phyloP scores from a whole-genome alignment of 2,797 vertebrate genomes.

The Notamacropus eugenii region DNA sequence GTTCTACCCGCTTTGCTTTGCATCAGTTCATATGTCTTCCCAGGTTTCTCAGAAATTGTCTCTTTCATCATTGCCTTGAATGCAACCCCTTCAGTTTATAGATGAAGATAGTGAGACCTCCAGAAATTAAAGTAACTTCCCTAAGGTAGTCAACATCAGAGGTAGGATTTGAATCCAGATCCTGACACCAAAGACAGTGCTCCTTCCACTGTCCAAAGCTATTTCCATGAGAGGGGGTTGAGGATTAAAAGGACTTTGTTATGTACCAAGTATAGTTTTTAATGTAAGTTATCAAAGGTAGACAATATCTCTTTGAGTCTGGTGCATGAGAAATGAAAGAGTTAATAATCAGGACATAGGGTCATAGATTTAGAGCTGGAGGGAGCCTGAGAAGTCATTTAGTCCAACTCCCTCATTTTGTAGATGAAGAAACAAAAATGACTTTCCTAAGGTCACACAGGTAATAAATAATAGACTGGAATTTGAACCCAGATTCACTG shows the following conservation, averaged over 20 bases:
- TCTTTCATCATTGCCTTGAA: background rate
- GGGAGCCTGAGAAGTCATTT: background rate
- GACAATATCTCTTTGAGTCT: background rate
- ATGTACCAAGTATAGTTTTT: background rate
- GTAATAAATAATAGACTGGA: background rate
- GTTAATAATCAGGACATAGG: background rate
- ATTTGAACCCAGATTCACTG: background rate
- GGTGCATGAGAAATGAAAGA: background rate
- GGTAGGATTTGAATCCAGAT: background rate
- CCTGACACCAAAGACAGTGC: background rate
- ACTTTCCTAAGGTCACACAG: background rate
- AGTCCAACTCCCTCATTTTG: background rate
- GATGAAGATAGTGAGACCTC: background rate
- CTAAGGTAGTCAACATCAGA: background rate
- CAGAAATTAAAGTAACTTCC: background rate
- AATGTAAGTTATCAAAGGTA: background rate
- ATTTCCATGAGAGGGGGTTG: background rate
- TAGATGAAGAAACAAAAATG: background rate
- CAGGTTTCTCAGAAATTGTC: background rate
- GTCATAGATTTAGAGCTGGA: background rate
- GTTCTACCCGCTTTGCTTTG: background rate
- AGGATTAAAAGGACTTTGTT: background rate
- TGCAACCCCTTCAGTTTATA: background rate
- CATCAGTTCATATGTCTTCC: background rate
- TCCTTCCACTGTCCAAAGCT: background rate